Evolutionary conservation across 2,888 invertebrate genomes (phyloP), one percentile per base, ranked within the genome.

Genomic region (Gibbula magus): DNA sequence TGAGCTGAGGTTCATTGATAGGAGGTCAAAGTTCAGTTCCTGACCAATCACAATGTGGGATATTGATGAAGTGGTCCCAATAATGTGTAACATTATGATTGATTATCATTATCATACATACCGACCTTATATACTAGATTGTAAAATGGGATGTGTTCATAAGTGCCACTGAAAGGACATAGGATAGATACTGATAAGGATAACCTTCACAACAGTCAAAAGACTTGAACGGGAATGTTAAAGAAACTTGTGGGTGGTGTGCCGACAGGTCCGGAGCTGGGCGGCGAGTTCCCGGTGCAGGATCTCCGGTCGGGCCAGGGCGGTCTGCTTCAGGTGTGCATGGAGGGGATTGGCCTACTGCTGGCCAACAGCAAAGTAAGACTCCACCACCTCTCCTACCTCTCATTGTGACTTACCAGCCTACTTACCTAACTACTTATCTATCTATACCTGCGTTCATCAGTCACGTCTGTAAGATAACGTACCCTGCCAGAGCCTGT

Each of bases 341-440:
- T 99, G 96, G 99, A 99, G 94, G 99, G 99, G 92, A 98, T 99
- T 91, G 98, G 98, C 89, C 96, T 99, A 88, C 96, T 99, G 91
- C 99, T 99, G 95, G 98, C 98, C 90, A 98, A 98, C 94, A 98
- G 98, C 96, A 99, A 99, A 98, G 99, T 99, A 76, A 82, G 85
- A n/a, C 45, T 39, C 22, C 51, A 25, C 20, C 20, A 20, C 20
- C 56, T 29, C 56, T 29, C 25, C 54, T 29, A 20, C 8, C 7
- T 56, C 25, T 56, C 20, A 20, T 20, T 10, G 8, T 2, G 7
- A 25, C 25, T 8, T 29, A 45, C 25, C 39, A 39, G 18, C 22
- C 35, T 45, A 35, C 52, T 7, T 53, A 74, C n/a, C 20, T 52
- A 52, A 16, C 35, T 45, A 35, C 52, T 7, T 53, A 74, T 4